These are phyloP conservation scores for Oscheius myriophilus DNA, from an alignment of 2,888 invertebrate species.

Conservation along the genomic window DNA sequence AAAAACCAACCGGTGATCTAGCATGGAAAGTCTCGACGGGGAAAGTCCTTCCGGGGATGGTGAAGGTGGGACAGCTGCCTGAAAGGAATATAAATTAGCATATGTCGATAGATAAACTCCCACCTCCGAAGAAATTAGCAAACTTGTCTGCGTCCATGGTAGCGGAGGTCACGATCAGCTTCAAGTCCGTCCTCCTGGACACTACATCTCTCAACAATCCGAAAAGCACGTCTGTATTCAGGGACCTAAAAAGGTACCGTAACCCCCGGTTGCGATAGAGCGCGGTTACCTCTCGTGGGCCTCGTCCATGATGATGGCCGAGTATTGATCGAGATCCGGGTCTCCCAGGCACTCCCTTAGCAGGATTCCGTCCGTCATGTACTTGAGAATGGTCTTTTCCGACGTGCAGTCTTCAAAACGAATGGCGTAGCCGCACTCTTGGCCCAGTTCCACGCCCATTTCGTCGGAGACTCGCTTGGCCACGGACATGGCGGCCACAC, in stretches of 20 bases:
- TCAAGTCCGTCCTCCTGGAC: conserved; percentile 84
- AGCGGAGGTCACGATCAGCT: conserved; percentile 95
- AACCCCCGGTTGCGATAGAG: background rate
- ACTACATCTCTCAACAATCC: conserved; percentile 81
- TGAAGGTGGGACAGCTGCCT: conserved; percentile 81
- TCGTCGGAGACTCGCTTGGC: conserved; percentile 98
- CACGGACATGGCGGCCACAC: conserved; percentile 98
- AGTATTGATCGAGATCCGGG: conserved; percentile 94
- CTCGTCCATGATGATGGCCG: conserved; percentile 99
- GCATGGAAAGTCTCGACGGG: conserved; percentile 92
- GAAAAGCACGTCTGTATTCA: conserved; percentile 97
- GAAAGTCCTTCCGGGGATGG: conserved; percentile 96
- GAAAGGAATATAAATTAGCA: conserved; percentile 71
- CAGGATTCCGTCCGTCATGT: conserved; percentile 99
- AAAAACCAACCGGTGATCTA: conserved; percentile 81
- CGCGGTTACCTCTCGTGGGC: conserved; percentile 85
- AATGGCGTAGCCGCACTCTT: conserved; percentile 89
- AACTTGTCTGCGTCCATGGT: conserved; percentile 99
- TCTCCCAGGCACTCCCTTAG: conserved; percentile 93
- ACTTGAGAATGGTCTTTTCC: conserved; percentile 76
- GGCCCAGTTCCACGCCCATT: conserved; percentile 81
- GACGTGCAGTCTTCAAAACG: conserved; percentile 97
- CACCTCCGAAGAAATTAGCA: conserved; percentile 92
- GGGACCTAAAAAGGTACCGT: conserved; percentile 75
- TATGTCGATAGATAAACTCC: background rate